Conservation (phyloP, 2,797 vertebrate species). For the Labeo calbasu region DNA sequence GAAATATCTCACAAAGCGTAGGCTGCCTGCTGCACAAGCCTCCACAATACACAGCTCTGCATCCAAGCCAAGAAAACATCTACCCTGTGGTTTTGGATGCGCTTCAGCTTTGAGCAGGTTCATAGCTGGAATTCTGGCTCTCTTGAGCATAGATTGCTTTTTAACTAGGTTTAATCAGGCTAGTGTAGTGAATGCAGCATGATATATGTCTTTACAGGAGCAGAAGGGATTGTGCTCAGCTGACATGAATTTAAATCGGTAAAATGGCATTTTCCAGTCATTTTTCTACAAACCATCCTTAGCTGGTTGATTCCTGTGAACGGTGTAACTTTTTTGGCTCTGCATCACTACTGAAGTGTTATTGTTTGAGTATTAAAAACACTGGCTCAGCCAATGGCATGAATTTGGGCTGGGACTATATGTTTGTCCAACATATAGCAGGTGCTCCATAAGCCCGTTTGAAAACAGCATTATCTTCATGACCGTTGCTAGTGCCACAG, state of each 20-base stretch:
- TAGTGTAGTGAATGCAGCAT: not conserved
- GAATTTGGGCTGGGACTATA: not conserved
- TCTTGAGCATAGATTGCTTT: not conserved
- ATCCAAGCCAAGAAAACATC: not conserved
- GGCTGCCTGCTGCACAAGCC: not conserved
- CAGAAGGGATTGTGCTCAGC: not conserved
- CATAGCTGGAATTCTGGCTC: not conserved
- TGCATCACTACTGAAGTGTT: too few relatives aligned
- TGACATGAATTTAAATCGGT: not conserved
- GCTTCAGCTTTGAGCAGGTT: not conserved
- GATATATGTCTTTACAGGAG: not conserved
- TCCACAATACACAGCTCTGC: not conserved
- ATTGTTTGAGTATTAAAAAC: not conserved
- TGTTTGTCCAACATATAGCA: not conserved
- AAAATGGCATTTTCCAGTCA: not conserved
- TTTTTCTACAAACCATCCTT: not conserved
- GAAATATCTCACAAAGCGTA: conserved; percentile 1
- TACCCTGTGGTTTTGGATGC: not conserved
- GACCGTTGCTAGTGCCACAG: too few relatives aligned
- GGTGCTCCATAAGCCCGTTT: too few relatives aligned
- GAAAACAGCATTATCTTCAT: too few relatives aligned
- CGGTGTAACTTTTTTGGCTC: too few relatives aligned
- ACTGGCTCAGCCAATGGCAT: not conserved
- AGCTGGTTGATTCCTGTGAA: not conserved
- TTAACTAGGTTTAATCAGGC: not conserved